Conservation (phyloP, 2,113 vertebrate genomes). For the Tapirus terrestris region DNA sequence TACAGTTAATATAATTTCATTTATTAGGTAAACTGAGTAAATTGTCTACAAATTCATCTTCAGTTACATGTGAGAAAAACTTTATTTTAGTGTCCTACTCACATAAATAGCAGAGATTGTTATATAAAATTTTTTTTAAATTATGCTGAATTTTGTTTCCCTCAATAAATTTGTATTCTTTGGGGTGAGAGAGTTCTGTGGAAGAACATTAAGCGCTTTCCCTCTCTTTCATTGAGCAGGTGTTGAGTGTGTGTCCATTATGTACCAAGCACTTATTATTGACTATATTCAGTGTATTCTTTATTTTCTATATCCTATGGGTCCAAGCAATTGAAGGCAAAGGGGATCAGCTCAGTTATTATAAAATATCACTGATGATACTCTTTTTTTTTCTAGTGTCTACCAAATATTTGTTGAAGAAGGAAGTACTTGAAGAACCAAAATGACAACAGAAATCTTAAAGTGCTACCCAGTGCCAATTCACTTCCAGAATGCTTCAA, state of each 20-base stretch:
- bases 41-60: not conserved
- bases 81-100: not conserved
- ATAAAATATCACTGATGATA: not conserved
- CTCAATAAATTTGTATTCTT: not conserved
- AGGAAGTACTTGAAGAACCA: slow-evolving; percentile 93
- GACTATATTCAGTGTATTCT: not conserved
- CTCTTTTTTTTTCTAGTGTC: slow-evolving; percentile 86
- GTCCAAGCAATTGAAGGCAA: not conserved
- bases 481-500: slow-evolving; percentile 95
- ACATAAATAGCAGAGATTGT: not conserved
- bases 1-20: not conserved
- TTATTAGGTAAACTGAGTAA: not conserved
- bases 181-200: not conserved
- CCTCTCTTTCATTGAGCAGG: not conserved
- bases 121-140: not conserved
- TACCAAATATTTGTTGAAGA: slow-evolving; percentile 99
- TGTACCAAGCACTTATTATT: not conserved
- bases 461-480: slow-evolving; percentile 97
- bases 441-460: slow-evolving; percentile 94
- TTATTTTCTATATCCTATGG: not conserved
- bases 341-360: not conserved
- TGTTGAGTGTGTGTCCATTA: not conserved
- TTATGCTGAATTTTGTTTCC: not conserved
- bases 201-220: not conserved
- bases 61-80: not conserved